Evolutionary conservation across 1,140 invertebrate genomes (phyloP).

Genomic region (Mylabris phalerata): DNA sequence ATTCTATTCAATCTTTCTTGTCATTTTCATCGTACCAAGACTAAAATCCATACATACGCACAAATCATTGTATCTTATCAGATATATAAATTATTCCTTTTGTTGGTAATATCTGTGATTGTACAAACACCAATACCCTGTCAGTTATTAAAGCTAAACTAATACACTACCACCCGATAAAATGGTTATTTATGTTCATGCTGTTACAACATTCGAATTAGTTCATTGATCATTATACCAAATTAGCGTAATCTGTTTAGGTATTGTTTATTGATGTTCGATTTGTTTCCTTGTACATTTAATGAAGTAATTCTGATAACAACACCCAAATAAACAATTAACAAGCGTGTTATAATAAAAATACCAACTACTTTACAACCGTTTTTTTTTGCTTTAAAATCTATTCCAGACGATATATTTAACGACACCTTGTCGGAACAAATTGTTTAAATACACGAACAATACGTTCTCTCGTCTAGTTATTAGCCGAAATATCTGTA

Average conservation of each 20-base stretch:
- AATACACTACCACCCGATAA: slow-evolving; percentile 17
- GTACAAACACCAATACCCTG: slow-evolving; percentile 13
- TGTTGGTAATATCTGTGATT: slow-evolving; percentile 10
- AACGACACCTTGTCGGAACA: no score
- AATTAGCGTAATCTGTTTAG: slow-evolving; percentile 21
- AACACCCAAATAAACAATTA: slow-evolving; percentile 3
- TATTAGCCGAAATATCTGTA: no score
- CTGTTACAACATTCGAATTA: slow-evolving; percentile 18
- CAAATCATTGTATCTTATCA: slow-evolving; percentile 19
- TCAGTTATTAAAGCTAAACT: slow-evolving; percentile 19
- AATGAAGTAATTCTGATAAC: slow-evolving; percentile 13
- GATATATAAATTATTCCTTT: slow-evolving; percentile 25
- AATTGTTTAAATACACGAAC: no score
- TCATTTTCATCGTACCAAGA: no score
- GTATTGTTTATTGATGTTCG: slow-evolving; percentile 19
- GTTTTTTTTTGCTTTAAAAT: no score
- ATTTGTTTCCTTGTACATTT: slow-evolving; percentile 14
- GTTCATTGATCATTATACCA: slow-evolving; percentile 20
- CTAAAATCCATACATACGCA: slow-evolving; percentile 10
- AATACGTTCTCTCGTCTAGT: no score
- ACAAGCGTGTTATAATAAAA: neutral
- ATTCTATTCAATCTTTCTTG: no score
- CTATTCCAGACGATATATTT: no score
- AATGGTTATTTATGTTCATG: slow-evolving; percentile 20
- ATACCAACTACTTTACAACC: no score